phyloP scores from a whole-genome alignment of 2,113 vertebrate species.

The Xiphophorus couchianus region DNA sequence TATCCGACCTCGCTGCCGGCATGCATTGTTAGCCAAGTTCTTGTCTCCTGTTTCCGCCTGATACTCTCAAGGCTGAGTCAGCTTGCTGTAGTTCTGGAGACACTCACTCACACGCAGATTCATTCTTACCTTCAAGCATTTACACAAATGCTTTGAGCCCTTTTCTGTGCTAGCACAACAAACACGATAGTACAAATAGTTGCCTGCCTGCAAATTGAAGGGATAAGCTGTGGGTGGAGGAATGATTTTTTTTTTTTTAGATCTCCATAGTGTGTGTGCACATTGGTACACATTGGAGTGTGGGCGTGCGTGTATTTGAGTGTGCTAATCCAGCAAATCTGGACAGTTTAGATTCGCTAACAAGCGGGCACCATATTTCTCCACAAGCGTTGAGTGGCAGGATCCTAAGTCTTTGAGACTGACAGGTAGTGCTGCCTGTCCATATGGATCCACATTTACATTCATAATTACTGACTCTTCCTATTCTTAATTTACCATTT shows the following conservation, averaged over 20 bases:
- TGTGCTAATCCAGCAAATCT: slow-evolving; percentile 48
- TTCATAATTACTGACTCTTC: slow-evolving; percentile 20
- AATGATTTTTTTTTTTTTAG: slow-evolving; percentile 48
- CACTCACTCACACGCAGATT: slow-evolving; percentile 16
- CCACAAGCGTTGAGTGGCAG: slow-evolving; percentile 57
- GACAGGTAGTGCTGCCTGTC: slow-evolving; percentile 1
- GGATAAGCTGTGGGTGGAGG: slow-evolving; percentile 43
- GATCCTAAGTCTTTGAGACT: slow-evolving; percentile 2
- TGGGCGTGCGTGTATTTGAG: not conserved
- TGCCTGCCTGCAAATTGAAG: slow-evolving; percentile 12
- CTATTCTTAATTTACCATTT: not conserved
- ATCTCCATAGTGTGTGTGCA: slow-evolving; percentile 6
- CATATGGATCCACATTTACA: slow-evolving; percentile 1
- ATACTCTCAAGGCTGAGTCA: slow-evolving; percentile 70
- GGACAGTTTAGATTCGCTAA: slow-evolving; percentile 40
- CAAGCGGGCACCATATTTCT: slow-evolving; percentile 14
- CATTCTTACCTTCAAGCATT: slow-evolving; percentile 5
- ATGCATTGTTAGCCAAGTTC: slow-evolving; percentile 57
- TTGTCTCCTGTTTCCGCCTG: slow-evolving; percentile 71
- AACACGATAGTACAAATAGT: slow-evolving; percentile 4
- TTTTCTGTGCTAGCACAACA: not conserved
- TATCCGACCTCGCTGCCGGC: slow-evolving; percentile 55
- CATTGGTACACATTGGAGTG: not conserved
- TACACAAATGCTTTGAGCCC: slow-evolving; percentile 11
- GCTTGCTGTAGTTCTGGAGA: slow-evolving; percentile 40